Percentiles rank a stretch among this genome's conserved stretches.
These are phyloP conservation scores for Stegodyphus mimosarum DNA, from an alignment of 1,140 invertebrate species.

Conservation along the genomic window DNA sequence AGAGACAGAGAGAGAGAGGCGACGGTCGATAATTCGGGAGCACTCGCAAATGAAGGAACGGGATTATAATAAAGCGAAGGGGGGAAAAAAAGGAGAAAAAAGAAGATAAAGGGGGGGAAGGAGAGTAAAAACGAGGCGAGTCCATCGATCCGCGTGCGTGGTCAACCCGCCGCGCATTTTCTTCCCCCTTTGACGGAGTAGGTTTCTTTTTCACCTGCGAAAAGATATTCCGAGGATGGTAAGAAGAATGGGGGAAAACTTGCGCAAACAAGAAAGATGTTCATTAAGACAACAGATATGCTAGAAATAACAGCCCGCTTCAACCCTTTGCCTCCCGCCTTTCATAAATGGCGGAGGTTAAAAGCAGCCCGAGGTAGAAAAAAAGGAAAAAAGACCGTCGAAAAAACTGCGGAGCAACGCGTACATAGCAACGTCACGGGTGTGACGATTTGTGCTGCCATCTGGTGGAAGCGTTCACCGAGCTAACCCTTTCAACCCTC, in stretches of 20 bases:
- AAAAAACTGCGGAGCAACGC: constrained; percentile 25
- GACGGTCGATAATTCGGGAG: constrained; percentile 56
- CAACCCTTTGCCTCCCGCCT: constrained; percentile 7
- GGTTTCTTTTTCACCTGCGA: constrained; percentile 46
- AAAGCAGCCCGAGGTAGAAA: constrained; percentile 12
- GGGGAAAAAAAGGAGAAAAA: constrained; percentile 44
- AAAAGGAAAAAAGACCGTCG: not conserved
- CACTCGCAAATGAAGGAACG: constrained; percentile 41
- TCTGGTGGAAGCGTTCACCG: constrained; percentile 36
- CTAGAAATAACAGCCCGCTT: not conserved
- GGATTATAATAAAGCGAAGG: constrained; percentile 29
- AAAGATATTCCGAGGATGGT: not conserved
- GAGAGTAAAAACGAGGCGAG: constrained; percentile 21
- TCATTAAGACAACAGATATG: not conserved
- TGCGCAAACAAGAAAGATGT: not conserved
- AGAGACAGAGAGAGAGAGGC: constrained; percentile 10
- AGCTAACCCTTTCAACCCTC: constrained; percentile 41
- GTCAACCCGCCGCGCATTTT: constrained; percentile 38
- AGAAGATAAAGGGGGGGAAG: constrained; percentile 7
- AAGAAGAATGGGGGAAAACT: no score
- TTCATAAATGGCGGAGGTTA: constrained; percentile 50
- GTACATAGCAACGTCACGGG: constrained; percentile 58
- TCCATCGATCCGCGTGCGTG: constrained; percentile 47
- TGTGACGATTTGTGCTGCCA: constrained; percentile 40
- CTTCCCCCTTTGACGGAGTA: not conserved